phyloP scores from a whole-genome alignment of 1,140 invertebrate genomes.

The Hermetia illucens region DNA sequence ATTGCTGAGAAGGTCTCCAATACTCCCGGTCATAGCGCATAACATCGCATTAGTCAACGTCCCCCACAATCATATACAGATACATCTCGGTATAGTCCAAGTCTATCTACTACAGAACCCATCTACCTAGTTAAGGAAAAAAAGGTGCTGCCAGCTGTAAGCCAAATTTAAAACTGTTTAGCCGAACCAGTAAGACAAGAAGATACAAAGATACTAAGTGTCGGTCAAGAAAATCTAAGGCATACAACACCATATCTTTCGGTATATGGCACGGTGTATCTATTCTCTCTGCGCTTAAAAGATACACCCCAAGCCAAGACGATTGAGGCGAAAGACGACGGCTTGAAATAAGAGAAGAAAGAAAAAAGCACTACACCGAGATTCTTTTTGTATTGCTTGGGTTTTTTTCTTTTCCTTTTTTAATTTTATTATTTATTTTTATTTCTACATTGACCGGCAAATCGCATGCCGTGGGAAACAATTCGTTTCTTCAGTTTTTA shows the following conservation, averaged over 20 bases:
- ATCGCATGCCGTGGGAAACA: constrained; percentile 34
- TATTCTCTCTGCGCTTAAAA: no score
- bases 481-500: constrained; percentile 25
- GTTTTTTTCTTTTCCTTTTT: not conserved
- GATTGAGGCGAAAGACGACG: not conserved
- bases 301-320: not conserved
- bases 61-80: no score
- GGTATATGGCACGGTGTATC: no score
- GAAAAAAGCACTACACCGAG: not conserved
- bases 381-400: not conserved
- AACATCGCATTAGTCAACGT: no score
- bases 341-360: not conserved
- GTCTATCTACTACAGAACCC: no score
- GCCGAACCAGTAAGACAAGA: not conserved
- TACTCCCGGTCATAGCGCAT: no score
- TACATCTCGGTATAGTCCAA: no score
- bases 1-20: no score
- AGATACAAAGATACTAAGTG: not conserved
- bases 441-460: constrained; percentile 26
- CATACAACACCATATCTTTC: no score
- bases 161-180: not conserved
- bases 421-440: no score
- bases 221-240: no score
- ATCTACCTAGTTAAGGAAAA: not conserved
- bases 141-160: not conserved